phyloP scores from a whole-genome alignment of 2,113 vertebrate species.

The Cololabis saira region DNA sequence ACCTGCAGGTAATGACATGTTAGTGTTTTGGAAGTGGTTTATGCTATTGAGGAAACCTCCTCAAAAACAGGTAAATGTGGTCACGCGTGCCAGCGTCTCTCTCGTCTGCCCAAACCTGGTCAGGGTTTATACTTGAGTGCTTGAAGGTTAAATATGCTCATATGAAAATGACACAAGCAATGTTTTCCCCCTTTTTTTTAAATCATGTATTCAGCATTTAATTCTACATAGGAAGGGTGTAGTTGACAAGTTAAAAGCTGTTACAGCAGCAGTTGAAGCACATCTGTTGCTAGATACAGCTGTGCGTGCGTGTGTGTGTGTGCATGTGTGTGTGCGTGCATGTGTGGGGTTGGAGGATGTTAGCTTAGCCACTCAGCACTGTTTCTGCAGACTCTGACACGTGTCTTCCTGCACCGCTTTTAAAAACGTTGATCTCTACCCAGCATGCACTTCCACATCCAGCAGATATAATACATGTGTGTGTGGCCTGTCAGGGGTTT shows the following conservation, averaged over 20 bases:
- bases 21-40: constrained; percentile 14
- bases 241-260: background rate
- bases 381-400: constrained; percentile 46
- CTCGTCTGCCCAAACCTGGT: background rate
- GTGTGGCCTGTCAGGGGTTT: no score
- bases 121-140: no score
- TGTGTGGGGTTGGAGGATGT: constrained; percentile 63
- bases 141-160: no score
- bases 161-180: no score
- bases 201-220: no score
- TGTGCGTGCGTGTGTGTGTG: background rate
- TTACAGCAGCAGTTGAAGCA: constrained; percentile 24
- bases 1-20: background rate
- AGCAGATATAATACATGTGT: no score
- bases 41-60: background rate
- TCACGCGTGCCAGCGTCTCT: background rate
- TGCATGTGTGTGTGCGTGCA: constrained; percentile 8
- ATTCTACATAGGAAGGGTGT: no score
- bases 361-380: constrained; percentile 77
- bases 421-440: background rate
- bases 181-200: no score
- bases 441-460: no score
- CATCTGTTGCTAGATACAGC: constrained; percentile 33
- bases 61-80: no score
- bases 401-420: constrained; percentile 22